Evolutionary conservation across 1,140 invertebrate genomes (phyloP).

Genomic region (Aphaenogaster floridana): DNA sequence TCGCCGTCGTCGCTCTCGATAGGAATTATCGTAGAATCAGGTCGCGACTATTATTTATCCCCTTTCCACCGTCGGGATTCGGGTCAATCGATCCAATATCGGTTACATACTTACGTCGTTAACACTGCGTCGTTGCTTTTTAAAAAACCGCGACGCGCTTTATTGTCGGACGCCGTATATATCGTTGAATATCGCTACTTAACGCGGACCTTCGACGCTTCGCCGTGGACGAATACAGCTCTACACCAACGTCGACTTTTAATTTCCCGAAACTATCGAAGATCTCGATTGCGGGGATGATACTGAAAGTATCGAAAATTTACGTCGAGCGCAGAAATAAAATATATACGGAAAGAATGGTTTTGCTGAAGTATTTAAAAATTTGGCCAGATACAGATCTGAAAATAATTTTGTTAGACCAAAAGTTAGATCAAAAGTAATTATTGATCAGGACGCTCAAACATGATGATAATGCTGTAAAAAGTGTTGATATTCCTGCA

Average conservation of each 20-base stretch:
- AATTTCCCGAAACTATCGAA: neutral
- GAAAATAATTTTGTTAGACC: no score
- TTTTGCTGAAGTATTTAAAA: no score
- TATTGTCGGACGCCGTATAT: neutral
- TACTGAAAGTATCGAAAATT: neutral
- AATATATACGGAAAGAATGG: neutral
- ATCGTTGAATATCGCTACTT: neutral
- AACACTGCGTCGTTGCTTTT: constrained; percentile 25
- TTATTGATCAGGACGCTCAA: no score
- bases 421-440: no score
- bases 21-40: constrained; percentile 55
- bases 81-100: constrained; percentile 57
- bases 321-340: neutral
- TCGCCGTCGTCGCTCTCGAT: constrained; percentile 59
- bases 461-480: no score
- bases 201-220: constrained; percentile 7
- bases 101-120: constrained; percentile 61
- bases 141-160: constrained; percentile 26
- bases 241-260: neutral
- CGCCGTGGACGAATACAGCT: neutral
- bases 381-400: no score
- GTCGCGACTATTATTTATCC: constrained; percentile 65
- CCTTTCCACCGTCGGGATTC: constrained; percentile 41
- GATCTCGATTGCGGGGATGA: neutral
- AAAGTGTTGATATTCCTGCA: no score